Conservation (phyloP, 2,888 invertebrate species). For the Podotricha telesiphe region DNA sequence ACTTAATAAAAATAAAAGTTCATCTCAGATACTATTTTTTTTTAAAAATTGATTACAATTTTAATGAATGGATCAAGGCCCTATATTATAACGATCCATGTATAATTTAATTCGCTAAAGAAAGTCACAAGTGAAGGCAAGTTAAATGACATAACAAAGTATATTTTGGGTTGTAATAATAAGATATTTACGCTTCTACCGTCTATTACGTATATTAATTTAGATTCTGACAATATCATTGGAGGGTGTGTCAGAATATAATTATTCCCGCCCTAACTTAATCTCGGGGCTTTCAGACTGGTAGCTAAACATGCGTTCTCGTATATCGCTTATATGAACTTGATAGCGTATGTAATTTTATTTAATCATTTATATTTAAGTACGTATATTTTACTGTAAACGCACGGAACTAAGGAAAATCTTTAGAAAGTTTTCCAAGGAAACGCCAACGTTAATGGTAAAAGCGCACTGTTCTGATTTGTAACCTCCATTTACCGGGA, state of each 20-base stretch:
- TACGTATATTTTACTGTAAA: too few relatives aligned
- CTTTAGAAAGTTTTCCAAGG: too few relatives aligned
- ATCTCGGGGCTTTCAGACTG: slow-evolving; percentile 28
- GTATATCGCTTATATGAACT: slow-evolving; percentile 6
- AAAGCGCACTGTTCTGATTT: too few relatives aligned
- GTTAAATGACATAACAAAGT: slow-evolving; percentile 9
- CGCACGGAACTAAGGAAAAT: too few relatives aligned
- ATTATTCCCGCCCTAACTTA: slow-evolving; percentile 24
- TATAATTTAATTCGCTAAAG: neutral
- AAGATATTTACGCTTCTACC: slow-evolving; percentile 9
- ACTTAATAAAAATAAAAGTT: too few relatives aligned
- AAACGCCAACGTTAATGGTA: too few relatives aligned
- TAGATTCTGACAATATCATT: slow-evolving; percentile 25
- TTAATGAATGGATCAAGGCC: too few relatives aligned
- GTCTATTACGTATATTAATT: slow-evolving; percentile 24
- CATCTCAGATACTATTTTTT: too few relatives aligned
- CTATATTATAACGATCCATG: neutral
- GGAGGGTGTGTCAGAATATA: slow-evolving; percentile 16
- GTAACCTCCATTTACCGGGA: too few relatives aligned
- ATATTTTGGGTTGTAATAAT: slow-evolving; percentile 1
- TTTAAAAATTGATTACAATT: too few relatives aligned
- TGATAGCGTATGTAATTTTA: neutral
- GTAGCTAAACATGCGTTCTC: neutral
- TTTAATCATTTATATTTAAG: neutral
- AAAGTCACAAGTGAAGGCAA: slow-evolving; percentile 7